phyloP scores from a whole-genome alignment of 2,113 vertebrate species.

The Calidris pugnax region DNA sequence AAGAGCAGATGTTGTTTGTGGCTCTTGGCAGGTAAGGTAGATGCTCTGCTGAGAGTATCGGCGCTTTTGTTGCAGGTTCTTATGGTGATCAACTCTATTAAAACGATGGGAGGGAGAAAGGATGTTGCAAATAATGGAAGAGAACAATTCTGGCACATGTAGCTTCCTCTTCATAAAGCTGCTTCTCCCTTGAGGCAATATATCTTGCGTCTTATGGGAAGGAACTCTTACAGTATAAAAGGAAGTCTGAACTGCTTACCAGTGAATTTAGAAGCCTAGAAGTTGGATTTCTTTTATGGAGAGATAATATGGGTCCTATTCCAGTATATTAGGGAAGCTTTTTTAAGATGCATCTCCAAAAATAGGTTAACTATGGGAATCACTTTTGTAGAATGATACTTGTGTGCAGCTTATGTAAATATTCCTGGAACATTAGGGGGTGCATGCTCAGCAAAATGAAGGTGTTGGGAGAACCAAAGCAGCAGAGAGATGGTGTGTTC shows the following conservation, averaged over 20 bases:
- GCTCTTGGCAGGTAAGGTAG: background rate
- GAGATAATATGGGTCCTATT: slow-evolving; percentile 15
- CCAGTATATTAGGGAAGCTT: slow-evolving; percentile 18
- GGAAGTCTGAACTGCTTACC: slow-evolving; percentile 56
- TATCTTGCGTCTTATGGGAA: slow-evolving; percentile 46
- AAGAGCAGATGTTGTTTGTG: background rate
- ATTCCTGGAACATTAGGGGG: background rate
- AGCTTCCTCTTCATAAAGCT: slow-evolving; percentile 55
- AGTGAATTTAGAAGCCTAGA: slow-evolving; percentile 25
- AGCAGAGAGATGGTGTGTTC: background rate
- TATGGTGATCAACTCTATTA: slow-evolving; percentile 25
- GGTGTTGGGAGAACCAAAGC: background rate
- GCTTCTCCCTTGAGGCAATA: slow-evolving; percentile 38
- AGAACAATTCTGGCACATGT: slow-evolving; percentile 39
- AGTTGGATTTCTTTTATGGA: slow-evolving; percentile 30
- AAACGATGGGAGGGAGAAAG: slow-evolving; percentile 40
- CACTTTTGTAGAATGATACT: slow-evolving; percentile 32
- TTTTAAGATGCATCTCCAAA: slow-evolving; percentile 29
- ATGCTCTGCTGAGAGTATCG: background rate
- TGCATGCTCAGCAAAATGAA: background rate
- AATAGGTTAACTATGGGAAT: slow-evolving; percentile 27
- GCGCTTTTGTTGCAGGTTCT: background rate
- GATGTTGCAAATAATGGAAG: slow-evolving; percentile 34
- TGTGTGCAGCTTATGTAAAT: slow-evolving; percentile 13
- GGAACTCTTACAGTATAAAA: slow-evolving; percentile 53